A percentile compares a stretch with the other conserved stretches of the same genome.
phyloP scores from a whole-genome alignment of 2,888 invertebrate species.

The Neoscelio sp. region DNA sequence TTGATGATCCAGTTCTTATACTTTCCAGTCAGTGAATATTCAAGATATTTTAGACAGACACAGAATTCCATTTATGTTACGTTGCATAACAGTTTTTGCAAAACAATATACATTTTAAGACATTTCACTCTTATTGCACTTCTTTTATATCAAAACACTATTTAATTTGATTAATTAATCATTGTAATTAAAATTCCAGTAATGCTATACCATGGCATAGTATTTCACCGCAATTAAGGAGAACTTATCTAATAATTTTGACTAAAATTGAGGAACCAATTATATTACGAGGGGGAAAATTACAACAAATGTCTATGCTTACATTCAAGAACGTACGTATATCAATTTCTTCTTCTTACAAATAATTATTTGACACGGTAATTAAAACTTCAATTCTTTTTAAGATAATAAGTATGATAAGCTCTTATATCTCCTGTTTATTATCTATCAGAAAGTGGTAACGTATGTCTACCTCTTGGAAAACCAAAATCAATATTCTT shows the following conservation, averaged over 20 bases:
- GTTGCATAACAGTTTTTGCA: too few species aligned
- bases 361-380: too few species aligned
- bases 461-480: too few species aligned
- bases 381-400: too few species aligned
- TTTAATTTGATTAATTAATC: too few species aligned
- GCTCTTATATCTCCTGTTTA: background rate
- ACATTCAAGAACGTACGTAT: background rate
- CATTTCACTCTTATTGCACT: too few species aligned
- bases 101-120: too few species aligned
- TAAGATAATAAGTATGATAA: background rate
- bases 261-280: background rate
- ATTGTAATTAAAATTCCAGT: background rate
- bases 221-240: background rate
- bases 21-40: too few species aligned
- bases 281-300: background rate
- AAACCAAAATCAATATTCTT: too few species aligned
- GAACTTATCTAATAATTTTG: background rate
- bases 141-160: too few species aligned
- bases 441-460: background rate
- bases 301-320: background rate
- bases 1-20: background rate
- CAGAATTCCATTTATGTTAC: too few species aligned
- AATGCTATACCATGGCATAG: background rate
- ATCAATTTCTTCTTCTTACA: background rate
- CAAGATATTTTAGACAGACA: background rate